Conservation (phyloP, 2,888 invertebrate genomes). For the Actias luna region DNA sequence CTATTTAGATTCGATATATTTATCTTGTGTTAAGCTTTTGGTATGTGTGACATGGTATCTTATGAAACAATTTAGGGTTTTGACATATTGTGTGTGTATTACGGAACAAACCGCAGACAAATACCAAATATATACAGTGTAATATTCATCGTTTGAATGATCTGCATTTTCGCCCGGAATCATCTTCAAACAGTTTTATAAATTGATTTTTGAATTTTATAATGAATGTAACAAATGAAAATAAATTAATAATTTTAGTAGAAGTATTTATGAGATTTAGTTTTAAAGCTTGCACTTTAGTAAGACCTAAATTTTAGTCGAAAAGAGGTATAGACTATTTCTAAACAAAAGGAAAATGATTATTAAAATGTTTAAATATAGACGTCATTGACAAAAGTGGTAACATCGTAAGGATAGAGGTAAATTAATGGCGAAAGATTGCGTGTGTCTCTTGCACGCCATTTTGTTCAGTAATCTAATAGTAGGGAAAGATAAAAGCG, state of each 20-base stretch:
- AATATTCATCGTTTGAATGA: too few relatives aligned
- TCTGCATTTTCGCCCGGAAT: too few relatives aligned
- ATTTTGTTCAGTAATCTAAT: conserved; percentile 78
- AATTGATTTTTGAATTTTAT: too few relatives aligned
- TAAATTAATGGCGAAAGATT: conserved; percentile 65
- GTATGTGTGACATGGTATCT: not conserved
- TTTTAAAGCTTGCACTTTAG: too few relatives aligned
- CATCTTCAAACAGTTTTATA: too few relatives aligned
- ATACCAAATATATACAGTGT: conserved; percentile 26
- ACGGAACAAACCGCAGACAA: conserved; percentile 18
- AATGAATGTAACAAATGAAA: too few relatives aligned
- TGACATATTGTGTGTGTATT: not conserved
- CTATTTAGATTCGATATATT: not conserved
- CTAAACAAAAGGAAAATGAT: too few relatives aligned
- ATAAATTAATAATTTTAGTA: too few relatives aligned
- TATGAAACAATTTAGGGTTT: conserved; percentile 3
- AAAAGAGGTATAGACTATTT: too few relatives aligned
- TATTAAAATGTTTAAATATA: not conserved
- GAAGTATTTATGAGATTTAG: too few relatives aligned
- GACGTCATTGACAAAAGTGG: not conserved
- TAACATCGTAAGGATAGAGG: conserved; percentile 54
- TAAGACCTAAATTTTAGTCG: too few relatives aligned
- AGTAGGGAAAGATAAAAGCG: conserved; percentile 76
- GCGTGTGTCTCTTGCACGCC: conserved; percentile 75
- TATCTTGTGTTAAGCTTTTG: conserved; percentile 9